Conservation (phyloP, 92 coral and sea anemone genomes). For the Porites lobata region DNA sequence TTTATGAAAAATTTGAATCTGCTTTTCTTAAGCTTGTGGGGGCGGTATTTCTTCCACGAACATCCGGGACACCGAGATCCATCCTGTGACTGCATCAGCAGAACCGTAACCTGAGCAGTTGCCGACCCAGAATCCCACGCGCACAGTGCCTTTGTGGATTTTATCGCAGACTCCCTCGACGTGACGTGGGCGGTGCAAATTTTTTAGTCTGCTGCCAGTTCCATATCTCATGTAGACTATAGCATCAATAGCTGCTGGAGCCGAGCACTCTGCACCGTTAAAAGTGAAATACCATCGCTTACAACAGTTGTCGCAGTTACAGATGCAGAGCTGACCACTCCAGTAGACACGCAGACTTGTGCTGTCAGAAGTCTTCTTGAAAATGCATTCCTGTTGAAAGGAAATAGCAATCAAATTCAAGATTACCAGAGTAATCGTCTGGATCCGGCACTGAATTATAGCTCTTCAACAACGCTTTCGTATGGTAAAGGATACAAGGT, state of each 20-base stretch:
- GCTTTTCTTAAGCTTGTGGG: not conserved
- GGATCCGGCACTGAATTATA: too few species aligned
- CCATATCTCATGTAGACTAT: not conserved
- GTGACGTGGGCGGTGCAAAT: not conserved
- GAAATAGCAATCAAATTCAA: too few species aligned
- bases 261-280: not conserved
- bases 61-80: not conserved
- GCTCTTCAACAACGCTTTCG: too few species aligned
- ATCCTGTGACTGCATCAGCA: not conserved
- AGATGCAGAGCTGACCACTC: not conserved
- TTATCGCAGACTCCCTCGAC: not conserved
- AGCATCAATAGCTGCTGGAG: slow-evolving; percentile 9
- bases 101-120: not conserved
- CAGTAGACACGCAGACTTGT: not conserved
- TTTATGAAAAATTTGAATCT: not conserved
- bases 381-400: not conserved
- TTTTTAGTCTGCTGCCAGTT: too few species aligned
- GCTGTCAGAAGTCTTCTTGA: not conserved
- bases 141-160: not conserved
- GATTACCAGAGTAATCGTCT: not conserved
- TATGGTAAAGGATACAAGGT: too few species aligned
- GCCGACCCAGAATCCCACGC: not conserved
- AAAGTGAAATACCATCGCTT: slow-evolving; percentile 19
- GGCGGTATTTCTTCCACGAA: not conserved
- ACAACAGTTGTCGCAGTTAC: not conserved